Base-by-base conservation (phyloP, 2,888 invertebrate species). In the Spatulosminthurus flaviceps region DNA sequence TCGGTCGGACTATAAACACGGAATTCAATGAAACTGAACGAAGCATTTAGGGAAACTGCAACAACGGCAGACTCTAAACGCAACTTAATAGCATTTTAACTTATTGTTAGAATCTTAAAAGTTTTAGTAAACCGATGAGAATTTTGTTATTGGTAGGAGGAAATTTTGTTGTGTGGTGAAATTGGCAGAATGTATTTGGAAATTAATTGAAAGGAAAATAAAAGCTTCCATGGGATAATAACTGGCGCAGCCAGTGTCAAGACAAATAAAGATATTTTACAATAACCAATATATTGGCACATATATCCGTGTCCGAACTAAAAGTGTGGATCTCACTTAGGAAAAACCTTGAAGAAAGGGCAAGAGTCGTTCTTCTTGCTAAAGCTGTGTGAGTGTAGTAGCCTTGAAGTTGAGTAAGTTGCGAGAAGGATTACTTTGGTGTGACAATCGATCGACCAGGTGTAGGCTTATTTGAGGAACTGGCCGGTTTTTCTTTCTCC, bases 381-480 rank as follows among this genome's bases (percentile, higher is more conserved):
- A 60, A 16, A 60, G n/a, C n/a, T n/a, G n/a, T 21, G 2, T 21
- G 64, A 64, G 26, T 64, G 26, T 22, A 4, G 4, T 64, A 64
- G 11, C 19, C 13, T n/a, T n/a, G 64, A 24, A 26, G 26, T 24
- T 22, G 64, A 29, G 70, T 1, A 73, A 73, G 26, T 60, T 28
- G 26, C 13, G 64, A 64, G 26, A 64, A 60, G 73, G 41, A 60
- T 80, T 76, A 64, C 78, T 72, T 67, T 29, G 66, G 77, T 71
- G 78, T 76, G 79, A 80, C 79, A 80, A 81, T 81, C 81, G 81
- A 82, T 78, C 76, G 79, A 71, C 41, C 79, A 82, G 78, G 82
- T 80, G 79, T 81, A 79, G 60, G 64, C 69, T 42, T 26, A 34
- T 29, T 34, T 64, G 51, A 51, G 16, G 51, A 51, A 51, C 51